Conservation (phyloP, 2,113 vertebrate genomes). For the Hippocampus comes region DNA sequence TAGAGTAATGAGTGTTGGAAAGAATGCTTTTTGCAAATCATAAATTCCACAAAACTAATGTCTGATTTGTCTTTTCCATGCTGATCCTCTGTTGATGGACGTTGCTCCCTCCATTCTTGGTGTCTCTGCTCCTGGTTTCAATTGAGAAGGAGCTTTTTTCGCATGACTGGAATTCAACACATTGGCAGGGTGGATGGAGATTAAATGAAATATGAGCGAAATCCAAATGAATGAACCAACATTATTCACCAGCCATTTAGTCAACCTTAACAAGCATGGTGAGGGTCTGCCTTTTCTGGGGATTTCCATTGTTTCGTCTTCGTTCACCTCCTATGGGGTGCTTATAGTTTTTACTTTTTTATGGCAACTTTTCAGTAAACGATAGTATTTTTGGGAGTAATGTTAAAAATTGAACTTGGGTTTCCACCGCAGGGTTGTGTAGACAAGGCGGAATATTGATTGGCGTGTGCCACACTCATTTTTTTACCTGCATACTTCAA, state of each 20-base stretch:
- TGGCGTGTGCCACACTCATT: too few species aligned
- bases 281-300: not conserved
- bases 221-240: not conserved
- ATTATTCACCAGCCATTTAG: not conserved
- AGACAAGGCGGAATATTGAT: not conserved
- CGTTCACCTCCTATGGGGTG: not conserved
- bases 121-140: conserved; percentile 43
- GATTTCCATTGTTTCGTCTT: not conserved
- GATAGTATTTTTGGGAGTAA: too few species aligned
- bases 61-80: conserved; percentile 16
- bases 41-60: conserved; percentile 12
- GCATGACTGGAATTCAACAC: conserved; percentile 23
- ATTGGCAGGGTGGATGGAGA: conserved; percentile 18
- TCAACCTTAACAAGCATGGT: not conserved
- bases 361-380: too few species aligned
- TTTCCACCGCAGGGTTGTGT: not conserved
- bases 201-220: conserved; percentile 18
- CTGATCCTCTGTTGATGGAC: conserved; percentile 29
- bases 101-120: conserved; percentile 1
- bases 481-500: too few species aligned
- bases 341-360: not conserved
- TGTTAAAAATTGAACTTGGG: too few species aligned
- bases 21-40: conserved; percentile 15
- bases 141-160: conserved; percentile 31
- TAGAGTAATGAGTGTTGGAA: conserved; percentile 4